Conservation (phyloP, 2,797 vertebrate genomes). For the Arnoldichthys spilopterus region DNA sequence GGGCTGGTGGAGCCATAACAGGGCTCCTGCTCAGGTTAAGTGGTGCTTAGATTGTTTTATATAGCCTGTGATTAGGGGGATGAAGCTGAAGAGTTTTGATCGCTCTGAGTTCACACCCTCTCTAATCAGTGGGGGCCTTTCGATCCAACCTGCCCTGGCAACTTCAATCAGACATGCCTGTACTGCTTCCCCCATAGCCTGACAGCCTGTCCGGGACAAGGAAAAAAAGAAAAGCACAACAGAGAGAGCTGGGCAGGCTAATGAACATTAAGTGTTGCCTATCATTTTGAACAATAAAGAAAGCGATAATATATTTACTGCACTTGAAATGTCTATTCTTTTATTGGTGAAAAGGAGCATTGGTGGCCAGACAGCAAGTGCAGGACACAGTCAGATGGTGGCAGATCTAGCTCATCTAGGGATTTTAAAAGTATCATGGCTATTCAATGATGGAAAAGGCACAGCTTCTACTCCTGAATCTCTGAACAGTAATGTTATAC, state of each 20-base stretch:
- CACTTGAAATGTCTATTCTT: conserved; percentile 43
- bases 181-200: conserved; percentile 53
- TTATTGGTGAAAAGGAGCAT: conserved; percentile 29
- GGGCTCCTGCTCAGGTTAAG: conserved; percentile 79
- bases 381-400: background rate
- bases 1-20: conserved; percentile 81
- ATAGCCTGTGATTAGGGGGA: conserved; percentile 78
- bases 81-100: conserved; percentile 77
- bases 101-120: conserved; percentile 71
- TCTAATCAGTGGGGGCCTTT: conserved; percentile 75
- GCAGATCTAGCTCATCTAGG: background rate
- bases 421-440: background rate
- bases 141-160: conserved; percentile 74
- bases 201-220: conserved; percentile 61
- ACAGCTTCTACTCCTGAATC: background rate
- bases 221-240: conserved; percentile 20
- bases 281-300: conserved; percentile 41
- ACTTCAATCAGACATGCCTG: conserved; percentile 75
- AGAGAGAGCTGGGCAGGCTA: conserved; percentile 16
- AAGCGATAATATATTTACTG: conserved; percentile 50
- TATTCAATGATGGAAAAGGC: background rate
- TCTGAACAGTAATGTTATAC: background rate
- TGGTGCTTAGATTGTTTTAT: conserved; percentile 85
- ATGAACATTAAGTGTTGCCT: conserved; percentile 48
- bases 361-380: conserved; percentile 5